These are phyloP conservation scores for Tetrapedia diversipes DNA, from an alignment of 2,888 invertebrate species.

Conservation along the genomic window DNA sequence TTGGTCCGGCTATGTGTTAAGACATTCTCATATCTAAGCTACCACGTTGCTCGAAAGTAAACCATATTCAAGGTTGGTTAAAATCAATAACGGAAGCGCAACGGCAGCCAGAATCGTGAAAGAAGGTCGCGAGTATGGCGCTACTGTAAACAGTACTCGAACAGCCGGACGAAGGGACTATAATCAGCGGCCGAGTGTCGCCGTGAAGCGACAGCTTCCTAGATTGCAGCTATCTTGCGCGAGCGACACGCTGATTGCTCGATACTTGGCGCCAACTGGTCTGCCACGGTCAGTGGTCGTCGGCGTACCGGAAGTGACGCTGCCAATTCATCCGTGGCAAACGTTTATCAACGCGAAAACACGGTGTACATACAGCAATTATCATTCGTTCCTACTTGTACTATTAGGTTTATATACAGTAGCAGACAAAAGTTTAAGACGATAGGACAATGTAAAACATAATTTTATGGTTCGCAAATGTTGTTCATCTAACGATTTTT, in stretches of 20 bases:
- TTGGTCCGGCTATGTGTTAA: too few relatives aligned
- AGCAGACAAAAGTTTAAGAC: too few relatives aligned
- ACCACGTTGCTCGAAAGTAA: background rate
- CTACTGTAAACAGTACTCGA: constrained; percentile 11
- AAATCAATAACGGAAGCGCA: background rate
- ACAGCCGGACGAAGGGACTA: constrained; percentile 13
- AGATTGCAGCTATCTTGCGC: constrained; percentile 57
- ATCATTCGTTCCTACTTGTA: constrained; percentile 20
- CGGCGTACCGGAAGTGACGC: constrained; percentile 49
- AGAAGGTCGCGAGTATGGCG: background rate
- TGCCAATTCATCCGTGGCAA: constrained; percentile 50
- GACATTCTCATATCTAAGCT: background rate
- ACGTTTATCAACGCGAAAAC: constrained; percentile 43
- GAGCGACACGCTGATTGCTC: constrained; percentile 62
- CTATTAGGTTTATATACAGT: too few relatives aligned
- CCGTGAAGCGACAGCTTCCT: constrained; percentile 51
- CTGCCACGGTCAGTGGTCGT: constrained; percentile 38
- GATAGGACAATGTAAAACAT: too few relatives aligned
- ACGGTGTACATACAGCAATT: background rate
- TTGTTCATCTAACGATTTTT: too few relatives aligned
- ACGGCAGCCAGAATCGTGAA: too few relatives aligned
- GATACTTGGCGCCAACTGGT: constrained; percentile 57
- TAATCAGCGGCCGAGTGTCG: constrained; percentile 47
- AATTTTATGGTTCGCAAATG: too few relatives aligned
- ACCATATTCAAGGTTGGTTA: background rate